Base-by-base conservation (phyloP, 2,113 vertebrate species). In the Merops nubicus region DNA sequence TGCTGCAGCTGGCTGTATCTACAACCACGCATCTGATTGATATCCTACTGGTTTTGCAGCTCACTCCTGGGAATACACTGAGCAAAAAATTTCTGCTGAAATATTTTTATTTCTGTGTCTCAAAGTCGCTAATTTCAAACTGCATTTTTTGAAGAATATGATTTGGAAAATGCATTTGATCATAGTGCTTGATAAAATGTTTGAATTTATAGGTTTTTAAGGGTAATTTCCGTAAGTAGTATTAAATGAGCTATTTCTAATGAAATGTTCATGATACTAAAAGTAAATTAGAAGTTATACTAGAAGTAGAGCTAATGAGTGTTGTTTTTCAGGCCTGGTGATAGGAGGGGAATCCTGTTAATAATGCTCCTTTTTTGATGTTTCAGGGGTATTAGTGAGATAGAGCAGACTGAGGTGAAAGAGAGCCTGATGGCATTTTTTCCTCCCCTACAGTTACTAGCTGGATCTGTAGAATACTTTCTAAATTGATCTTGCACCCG, bases 1-100 rank as follows among this genome's bases (percentile, higher is more conserved):
- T 1, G 2, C 36, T 40, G 54, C 75, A 85, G 36, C n/a, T 73
- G 57, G 40, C 47, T 80, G 9, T 74, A 11, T 23, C 26, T 86
- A 18, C 3, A 60, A 0, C 26, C 7, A 4, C n/a, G 8, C 1
- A 3, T 64, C 62, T 62, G 29, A 57, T 16, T n/a, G 31, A 38
- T 83, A 31, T 3, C 54, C 38, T 88, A 17, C n/a, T 53, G 48
- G 53, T 88, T 50, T 23, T 73, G 47, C 60, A 42, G 21, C 42
- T 93, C 50, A 8, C 20, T 74, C 5, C 28, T 83, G 56, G 38
- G 28, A 88, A 60, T 83, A 43, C 25, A 53, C 29, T 0, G 0
- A 86, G 48, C 72, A 57, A 53, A 59, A 91, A 47, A 82, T 64
- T 67, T 82, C 57, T 64, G 19, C 6, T 79, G 53, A 65, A 80